A percentile compares a stretch with the other conserved stretches of the same genome.
These are phyloP conservation scores for Astatotilapia flaviijosephi DNA, from an alignment of 2,113 vertebrate species.

Conservation along the genomic window DNA sequence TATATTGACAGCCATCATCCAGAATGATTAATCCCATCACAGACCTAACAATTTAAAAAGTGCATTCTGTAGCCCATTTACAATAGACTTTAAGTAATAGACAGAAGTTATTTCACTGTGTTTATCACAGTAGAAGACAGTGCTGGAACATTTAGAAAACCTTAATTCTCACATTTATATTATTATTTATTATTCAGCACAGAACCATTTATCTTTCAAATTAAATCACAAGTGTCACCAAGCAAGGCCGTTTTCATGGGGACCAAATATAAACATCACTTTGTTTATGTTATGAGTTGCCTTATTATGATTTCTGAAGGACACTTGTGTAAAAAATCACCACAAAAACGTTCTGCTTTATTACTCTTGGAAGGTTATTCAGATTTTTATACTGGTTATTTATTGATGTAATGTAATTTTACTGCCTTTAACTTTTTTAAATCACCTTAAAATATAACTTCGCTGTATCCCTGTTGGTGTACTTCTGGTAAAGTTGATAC, in stretches of 20 bases:
- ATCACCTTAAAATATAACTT: not conserved
- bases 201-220: not conserved
- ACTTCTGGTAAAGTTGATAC: not conserved
- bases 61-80: not conserved
- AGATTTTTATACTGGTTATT: not conserved
- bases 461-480: not conserved
- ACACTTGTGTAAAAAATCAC: not conserved
- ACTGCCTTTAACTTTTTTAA: not conserved
- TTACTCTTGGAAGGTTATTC: not conserved
- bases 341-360: not conserved
- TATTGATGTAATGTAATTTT: not conserved
- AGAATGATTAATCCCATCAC: not conserved
- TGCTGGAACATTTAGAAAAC: not conserved
- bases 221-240: not conserved
- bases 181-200: not conserved
- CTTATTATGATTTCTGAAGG: not conserved
- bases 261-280: not conserved
- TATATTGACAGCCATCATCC: not conserved
- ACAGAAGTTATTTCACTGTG: not conserved
- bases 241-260: not conserved
- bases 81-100: not conserved
- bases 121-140: not conserved
- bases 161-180: not conserved
- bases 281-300: not conserved
- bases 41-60: not conserved